Evolutionary conservation across 2,797 vertebrate species (phyloP).

Genomic region (Oreortyx pictus): DNA sequence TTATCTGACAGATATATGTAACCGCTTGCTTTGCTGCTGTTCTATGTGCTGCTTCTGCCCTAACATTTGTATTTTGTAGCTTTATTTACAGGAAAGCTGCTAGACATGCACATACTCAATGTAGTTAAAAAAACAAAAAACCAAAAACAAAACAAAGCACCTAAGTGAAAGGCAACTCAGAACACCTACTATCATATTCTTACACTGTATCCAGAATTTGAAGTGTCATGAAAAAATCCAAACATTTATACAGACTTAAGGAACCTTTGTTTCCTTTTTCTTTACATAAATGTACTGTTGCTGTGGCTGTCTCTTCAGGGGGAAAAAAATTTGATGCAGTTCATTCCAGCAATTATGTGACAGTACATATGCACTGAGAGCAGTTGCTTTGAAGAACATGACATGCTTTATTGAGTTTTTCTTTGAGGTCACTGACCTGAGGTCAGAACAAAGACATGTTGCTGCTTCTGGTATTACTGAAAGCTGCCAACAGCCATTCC

Average conservation of each 20-base stretch:
- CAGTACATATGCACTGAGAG: background rate
- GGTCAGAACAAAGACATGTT: background rate
- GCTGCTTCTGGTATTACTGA: background rate
- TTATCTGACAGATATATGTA: background rate
- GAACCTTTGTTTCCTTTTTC: background rate
- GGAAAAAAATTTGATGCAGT: background rate
- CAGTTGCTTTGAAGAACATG: background rate
- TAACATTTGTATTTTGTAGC: background rate
- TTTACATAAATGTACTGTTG: background rate
- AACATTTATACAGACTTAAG: background rate
- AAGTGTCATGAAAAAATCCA: background rate
- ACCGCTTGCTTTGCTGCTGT: background rate
- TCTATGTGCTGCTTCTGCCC: background rate
- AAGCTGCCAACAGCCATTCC: background rate
- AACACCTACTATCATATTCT: fast-evolving
- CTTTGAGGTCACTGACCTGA: background rate
- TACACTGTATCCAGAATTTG: background rate
- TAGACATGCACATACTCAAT: fast-evolving
- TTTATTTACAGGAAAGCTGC: background rate
- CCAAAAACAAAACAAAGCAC: background rate
- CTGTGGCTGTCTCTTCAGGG: background rate
- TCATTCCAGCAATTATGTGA: background rate
- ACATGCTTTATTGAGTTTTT: background rate
- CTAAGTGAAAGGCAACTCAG: background rate
- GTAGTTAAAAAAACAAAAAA: background rate